Conservation (phyloP, 2,888 invertebrate species). For the Parasteatoda lunata region DNA sequence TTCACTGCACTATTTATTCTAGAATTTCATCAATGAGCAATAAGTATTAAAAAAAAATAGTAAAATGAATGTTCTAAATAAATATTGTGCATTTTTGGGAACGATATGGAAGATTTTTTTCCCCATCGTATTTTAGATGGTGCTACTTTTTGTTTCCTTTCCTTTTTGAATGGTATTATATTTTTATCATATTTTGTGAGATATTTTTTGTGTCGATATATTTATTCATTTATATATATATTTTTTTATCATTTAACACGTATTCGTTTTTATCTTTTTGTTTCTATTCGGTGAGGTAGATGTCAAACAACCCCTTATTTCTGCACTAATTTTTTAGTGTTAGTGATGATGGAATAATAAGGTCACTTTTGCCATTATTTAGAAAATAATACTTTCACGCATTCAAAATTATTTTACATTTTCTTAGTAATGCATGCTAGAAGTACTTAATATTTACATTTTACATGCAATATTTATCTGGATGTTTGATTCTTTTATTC, state of each 20-base stretch:
- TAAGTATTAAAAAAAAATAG: too few relatives aligned
- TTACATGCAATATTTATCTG: too few relatives aligned
- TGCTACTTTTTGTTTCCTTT: conserved; percentile 40
- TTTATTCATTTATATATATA: conserved; percentile 12
- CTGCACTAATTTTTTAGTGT: conserved; percentile 49
- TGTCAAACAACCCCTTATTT: conserved; percentile 30
- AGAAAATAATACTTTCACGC: neutral
- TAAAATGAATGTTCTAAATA: too few relatives aligned
- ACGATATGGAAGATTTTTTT: conserved; percentile 24
- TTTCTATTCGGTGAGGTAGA: conserved; percentile 47
- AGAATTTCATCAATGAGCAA: too few relatives aligned
- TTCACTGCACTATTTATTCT: too few relatives aligned
- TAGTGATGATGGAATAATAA: conserved; percentile 60
- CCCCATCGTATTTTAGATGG: conserved; percentile 35
- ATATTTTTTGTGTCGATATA: conserved; percentile 52
- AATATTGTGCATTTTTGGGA: conserved; percentile 34
- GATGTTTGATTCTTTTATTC: too few relatives aligned
- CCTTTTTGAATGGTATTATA: conserved; percentile 61
- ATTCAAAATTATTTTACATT: too few relatives aligned
- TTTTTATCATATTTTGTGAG: conserved; percentile 63
- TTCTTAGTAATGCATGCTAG: too few relatives aligned
- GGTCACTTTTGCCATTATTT: neutral
- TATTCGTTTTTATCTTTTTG: conserved; percentile 36
- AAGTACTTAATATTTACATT: too few relatives aligned
- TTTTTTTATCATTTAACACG: conserved; percentile 49